Conservation (phyloP, 2,113 vertebrate genomes). For the Microcebus jonahi region DNA sequence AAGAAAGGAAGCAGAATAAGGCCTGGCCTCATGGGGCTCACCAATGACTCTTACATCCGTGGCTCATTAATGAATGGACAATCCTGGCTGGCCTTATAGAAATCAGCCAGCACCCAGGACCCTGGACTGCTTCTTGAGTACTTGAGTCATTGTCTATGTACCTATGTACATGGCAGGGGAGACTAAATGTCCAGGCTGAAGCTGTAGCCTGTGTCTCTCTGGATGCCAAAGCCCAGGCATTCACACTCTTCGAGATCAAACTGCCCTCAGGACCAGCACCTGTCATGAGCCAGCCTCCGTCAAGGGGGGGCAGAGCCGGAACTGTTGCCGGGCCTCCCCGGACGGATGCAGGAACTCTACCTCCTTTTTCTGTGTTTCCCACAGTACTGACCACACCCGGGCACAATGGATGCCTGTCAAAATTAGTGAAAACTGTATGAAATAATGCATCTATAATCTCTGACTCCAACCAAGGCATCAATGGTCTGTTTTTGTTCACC, state of each 20-base stretch:
- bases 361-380: not conserved
- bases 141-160: too few species aligned
- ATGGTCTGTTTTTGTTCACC: not conserved
- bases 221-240: not conserved
- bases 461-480: fast-evolving
- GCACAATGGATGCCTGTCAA: not conserved
- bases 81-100: fast-evolving
- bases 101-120: not conserved
- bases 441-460: too few species aligned
- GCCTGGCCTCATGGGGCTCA: not conserved
- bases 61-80: not conserved
- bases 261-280: not conserved
- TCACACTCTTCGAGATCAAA: not conserved
- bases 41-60: not conserved
- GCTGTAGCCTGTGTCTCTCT: not conserved
- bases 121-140: not conserved
- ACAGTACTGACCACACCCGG: too few species aligned
- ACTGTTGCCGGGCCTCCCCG: fast-evolving
- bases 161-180: not conserved
- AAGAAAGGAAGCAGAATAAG: not conserved
- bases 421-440: not conserved
- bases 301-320: not conserved
- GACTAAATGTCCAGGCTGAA: not conserved
- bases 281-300: not conserved
- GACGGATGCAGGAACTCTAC: fast-evolving